phyloP scores from a whole-genome alignment of 2,888 invertebrate genomes.

The Heterodera filipjevi region DNA sequence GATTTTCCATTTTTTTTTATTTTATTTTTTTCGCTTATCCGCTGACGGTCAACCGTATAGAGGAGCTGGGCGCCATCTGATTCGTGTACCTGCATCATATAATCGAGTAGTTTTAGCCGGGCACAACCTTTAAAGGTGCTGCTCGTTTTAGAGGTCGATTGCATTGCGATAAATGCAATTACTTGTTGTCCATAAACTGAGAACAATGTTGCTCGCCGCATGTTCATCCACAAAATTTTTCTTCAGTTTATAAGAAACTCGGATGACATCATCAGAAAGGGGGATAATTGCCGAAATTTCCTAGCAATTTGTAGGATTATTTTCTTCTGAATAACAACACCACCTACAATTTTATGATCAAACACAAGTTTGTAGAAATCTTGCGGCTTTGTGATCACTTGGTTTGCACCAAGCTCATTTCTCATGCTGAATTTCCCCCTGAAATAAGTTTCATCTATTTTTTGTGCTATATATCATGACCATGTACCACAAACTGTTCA shows the following conservation, averaged over 20 bases:
- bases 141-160: no score
- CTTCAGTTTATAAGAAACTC: not conserved
- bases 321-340: not conserved
- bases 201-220: not conserved
- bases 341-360: conserved; percentile 15
- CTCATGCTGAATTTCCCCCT: conserved; percentile 29
- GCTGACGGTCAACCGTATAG: not conserved
- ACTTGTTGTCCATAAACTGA: conserved; percentile 21
- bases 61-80: not conserved
- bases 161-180: not conserved
- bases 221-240: conserved; percentile 24
- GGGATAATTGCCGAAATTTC: conserved; percentile 6
- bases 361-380: conserved; percentile 14
- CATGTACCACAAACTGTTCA: conserved; percentile 11
- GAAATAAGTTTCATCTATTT: not conserved
- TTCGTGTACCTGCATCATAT: conserved; percentile 6
- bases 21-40: not conserved
- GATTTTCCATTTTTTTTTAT: no score
- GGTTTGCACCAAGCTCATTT: not conserved
- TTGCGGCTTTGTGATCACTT: not conserved
- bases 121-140: not conserved
- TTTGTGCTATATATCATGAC: no score
- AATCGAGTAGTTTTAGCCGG: not conserved
- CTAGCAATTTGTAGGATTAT: not conserved
- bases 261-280: not conserved